Base-by-base conservation (phyloP, 1,140 invertebrate species). In the Cryptotermes secundus region DNA sequence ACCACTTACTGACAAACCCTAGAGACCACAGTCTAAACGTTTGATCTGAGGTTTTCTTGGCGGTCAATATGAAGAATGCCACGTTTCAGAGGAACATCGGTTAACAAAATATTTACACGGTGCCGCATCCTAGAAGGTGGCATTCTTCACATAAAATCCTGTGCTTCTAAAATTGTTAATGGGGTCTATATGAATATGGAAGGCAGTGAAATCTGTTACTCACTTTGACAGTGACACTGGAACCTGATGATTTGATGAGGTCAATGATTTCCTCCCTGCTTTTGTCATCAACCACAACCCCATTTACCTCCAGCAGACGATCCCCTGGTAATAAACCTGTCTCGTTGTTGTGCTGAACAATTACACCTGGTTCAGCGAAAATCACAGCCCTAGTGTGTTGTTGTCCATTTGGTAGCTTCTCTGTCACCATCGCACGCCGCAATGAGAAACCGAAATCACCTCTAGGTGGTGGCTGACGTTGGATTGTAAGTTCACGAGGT, bases 391-490 rank as follows among this genome's bases (percentile, higher is more conserved):
- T 93, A 89, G 95, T 83, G 59, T 83, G 38, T 35, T 83, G 82
- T 34, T 84, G 72, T 4, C 83, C 72, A 42, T 81, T 80, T 38
- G 45, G 31, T 10, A 84, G 79, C 6, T 49, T 34, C 34, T 84
- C 79, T 7, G 79, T 49, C 31, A 84, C 79, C 83, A 84, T 81
- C 4, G 96, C 96, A 86, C 97, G 93, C n/a, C 97, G 92, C 81
- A 99, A 90, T 79, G 96, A 98, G 88, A 99, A 99, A 1, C 98
- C 98, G 89, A 99, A 99, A 89, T 98, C 98, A 86, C 96, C 97
- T 83, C 95, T 92, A 3, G 96, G 95, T 34, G 95, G 93, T 84
- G 96, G 95, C 87, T 96, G 96, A 7, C 97, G 90, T 84, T 95
- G 93, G 38, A 98, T 95, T 0, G 93, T 93, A 45, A 98, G 88